Evolutionary conservation across 2,797 vertebrate species (phyloP).

Genomic region (Sebastes paucispinis): DNA sequence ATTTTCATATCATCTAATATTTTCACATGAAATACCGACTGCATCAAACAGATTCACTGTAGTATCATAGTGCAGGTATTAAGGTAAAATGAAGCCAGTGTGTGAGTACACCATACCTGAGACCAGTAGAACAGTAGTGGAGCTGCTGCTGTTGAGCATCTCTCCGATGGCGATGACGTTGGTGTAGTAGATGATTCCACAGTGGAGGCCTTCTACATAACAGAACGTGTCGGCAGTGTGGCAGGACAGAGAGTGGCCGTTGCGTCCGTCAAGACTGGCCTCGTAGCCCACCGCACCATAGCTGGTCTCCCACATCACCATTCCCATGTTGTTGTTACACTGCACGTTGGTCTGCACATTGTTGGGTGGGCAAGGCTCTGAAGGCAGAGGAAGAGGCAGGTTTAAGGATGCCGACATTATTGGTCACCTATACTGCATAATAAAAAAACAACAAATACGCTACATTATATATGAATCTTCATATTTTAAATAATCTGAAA

Average conservation of each 20-base stretch:
- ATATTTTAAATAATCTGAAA: neutral
- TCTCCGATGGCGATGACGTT: constrained; percentile 67
- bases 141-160: constrained; percentile 67
- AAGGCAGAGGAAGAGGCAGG: neutral
- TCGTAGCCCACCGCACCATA: constrained; percentile 68
- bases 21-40: neutral
- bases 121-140: constrained; percentile 54
- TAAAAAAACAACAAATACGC: neutral
- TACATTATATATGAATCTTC: neutral
- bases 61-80: neutral
- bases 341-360: constrained; percentile 56
- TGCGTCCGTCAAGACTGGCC: constrained; percentile 62
- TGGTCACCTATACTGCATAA: neutral
- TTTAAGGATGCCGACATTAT: neutral
- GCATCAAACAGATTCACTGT: neutral
- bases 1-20: neutral
- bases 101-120: constrained; percentile 69
- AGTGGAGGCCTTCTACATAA: constrained; percentile 68
- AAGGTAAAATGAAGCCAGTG: neutral
- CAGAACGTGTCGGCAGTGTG: constrained; percentile 67
- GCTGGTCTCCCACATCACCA: constrained; percentile 80
- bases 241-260: constrained; percentile 73
- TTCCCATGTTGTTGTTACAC: constrained; percentile 48
- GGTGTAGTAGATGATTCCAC: constrained; percentile 75
- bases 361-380: constrained; percentile 84